These are phyloP conservation scores for Eonycteris spelaea DNA, from an alignment of 2,113 vertebrate species.

Conservation along the genomic window DNA sequence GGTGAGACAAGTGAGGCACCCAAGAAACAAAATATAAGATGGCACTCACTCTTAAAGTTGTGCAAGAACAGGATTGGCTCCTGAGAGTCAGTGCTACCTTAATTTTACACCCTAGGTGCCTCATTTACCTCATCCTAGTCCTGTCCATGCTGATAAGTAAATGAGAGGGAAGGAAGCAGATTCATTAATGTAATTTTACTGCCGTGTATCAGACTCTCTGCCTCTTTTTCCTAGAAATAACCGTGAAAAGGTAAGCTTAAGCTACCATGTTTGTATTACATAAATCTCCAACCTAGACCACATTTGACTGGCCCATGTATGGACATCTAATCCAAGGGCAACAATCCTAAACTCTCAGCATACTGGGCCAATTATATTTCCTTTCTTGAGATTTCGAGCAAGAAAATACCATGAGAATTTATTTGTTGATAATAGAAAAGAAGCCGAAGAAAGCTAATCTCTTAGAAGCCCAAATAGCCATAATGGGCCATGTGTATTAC, in stretches of 20 bases:
- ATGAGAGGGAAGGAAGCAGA: not conserved
- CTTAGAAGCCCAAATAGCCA: not conserved
- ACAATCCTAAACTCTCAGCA: not conserved
- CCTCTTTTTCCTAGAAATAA: not conserved
- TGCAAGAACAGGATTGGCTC: not conserved
- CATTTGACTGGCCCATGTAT: not conserved
- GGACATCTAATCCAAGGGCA: not conserved
- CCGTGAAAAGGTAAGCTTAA: not conserved
- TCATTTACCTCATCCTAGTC: not conserved
- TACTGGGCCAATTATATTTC: not conserved
- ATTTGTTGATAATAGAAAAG: not conserved
- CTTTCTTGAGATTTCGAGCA: not conserved
- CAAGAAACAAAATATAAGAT: not conserved
- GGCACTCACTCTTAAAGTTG: not conserved
- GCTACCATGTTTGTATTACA: not conserved
- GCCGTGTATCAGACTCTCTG: not conserved
- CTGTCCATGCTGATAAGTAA: not conserved
- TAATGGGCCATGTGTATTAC: not conserved
- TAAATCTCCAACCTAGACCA: not conserved
- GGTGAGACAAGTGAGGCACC: not conserved
- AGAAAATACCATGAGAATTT: not conserved
- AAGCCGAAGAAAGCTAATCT: not conserved
- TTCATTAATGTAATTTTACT: not conserved
- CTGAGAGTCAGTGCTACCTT: not conserved
- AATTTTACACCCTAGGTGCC: rapidly evolving